Evolutionary conservation across 2,113 vertebrate genomes (phyloP).

Genomic region (Catharus minimus): DNA sequence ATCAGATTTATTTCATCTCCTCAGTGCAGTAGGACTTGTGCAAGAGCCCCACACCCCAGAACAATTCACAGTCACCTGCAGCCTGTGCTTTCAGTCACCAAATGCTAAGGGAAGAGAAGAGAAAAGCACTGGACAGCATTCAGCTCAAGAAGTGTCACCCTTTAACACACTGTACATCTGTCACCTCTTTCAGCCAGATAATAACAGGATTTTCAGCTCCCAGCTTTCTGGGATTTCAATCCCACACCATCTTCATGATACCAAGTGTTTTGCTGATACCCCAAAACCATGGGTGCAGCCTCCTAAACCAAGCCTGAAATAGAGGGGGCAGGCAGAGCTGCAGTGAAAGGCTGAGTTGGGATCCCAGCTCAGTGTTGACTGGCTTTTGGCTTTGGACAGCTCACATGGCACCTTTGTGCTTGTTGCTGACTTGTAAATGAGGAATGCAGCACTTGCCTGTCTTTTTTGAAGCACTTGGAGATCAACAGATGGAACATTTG

Average conservation of each 20-base stretch:
- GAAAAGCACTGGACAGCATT: neutral
- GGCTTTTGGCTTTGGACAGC: neutral
- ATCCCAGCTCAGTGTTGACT: neutral
- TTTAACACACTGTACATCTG: neutral
- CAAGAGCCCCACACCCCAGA: neutral
- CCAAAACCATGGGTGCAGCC: neutral
- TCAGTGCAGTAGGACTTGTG: neutral
- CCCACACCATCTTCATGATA: neutral
- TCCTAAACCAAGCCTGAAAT: neutral
- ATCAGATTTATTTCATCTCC: neutral
- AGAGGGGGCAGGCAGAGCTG: neutral
- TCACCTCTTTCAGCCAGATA: neutral
- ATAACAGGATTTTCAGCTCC: neutral
- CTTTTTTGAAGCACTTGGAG: conserved; percentile 2
- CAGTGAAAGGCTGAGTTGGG: neutral
- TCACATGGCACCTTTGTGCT: neutral
- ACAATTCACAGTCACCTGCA: neutral
- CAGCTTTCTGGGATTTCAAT: neutral
- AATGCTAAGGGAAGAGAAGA: neutral
- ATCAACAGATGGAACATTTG: conserved; percentile 6
- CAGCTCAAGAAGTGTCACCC: neutral
- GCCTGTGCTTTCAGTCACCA: neutral
- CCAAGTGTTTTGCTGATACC: neutral
- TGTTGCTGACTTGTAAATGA: neutral
- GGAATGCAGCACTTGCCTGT: neutral